Base-by-base conservation (phyloP, 2,888 invertebrate genomes). In the Augochlorella aurata region DNA sequence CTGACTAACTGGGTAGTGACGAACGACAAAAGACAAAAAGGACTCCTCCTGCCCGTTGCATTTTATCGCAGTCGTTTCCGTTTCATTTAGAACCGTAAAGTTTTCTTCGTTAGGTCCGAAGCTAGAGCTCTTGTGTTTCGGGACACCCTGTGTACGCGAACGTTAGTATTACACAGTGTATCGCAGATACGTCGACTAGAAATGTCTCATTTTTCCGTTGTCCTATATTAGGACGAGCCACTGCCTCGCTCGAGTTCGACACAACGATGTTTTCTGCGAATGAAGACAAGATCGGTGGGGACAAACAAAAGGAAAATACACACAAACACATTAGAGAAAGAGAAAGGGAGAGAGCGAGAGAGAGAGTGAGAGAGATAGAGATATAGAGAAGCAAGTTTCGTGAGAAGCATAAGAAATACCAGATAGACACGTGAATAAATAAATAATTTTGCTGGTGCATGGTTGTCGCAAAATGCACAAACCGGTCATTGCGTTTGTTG, bases 151-250 rank as follows among this genome's bases (percentile, higher is more conserved):
- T 24, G 58, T 58, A 16, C 58, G 24, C 58, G 58, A 58, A 24
- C 58, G 24, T 58, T 58, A 58, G 58, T 58, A 24, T 24, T 58
- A 58, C 58, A 58, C 58, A 58, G 58, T 24, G 58, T 58, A 65
- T n/a, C 44, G 65, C 44, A n/a, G 38, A 29, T 63, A 63, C 44
- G 44, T 65, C n/a, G n/a, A 65, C 38, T 44, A 70, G 52, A 44
- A n/a, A 70, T 52, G 44, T 44, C 38, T 65, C 44, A 10, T 44
- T 54, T 65, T 29, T 70, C 21, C 65, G 54, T 29, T 74, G 74
- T 80, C 81, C 81, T 81, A 81, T 79, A 80, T 81, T 81, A 79
- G 81, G 81, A 74, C 70, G 45, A 38, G 65, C n/a, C 65, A 65
- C 65, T 61, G n/a, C 49, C 63, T 68, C 50, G 49, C 66, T 61